Evolutionary conservation across 2,797 vertebrate species (phyloP).

Genomic region (Halcyon badia): DNA sequence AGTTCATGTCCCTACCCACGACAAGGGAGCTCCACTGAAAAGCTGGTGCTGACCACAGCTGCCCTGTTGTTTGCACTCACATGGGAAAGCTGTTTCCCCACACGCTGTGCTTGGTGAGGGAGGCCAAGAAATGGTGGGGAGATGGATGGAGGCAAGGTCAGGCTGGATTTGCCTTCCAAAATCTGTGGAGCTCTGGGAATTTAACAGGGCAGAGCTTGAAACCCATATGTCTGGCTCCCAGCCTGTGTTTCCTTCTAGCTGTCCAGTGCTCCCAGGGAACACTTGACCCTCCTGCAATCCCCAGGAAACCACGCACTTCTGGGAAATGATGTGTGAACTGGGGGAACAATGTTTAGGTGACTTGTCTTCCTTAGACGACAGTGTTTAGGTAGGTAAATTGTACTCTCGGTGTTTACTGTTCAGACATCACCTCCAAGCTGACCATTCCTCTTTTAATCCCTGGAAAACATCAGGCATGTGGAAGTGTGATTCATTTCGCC

Average conservation of each 20-base stretch:
- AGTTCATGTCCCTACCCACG: background rate
- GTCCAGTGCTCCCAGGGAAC: fast-evolving
- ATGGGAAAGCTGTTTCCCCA: background rate
- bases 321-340: background rate
- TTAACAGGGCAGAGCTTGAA: background rate
- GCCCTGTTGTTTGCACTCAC: background rate
- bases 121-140: background rate
- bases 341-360: background rate
- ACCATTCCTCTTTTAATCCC: background rate
- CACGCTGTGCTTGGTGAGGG: background rate
- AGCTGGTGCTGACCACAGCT: background rate
- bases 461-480: background rate
- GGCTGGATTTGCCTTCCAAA: background rate
- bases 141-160: background rate
- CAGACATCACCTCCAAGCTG: background rate
- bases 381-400: background rate
- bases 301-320: background rate
- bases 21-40: background rate
- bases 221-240: background rate
- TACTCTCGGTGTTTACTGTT: background rate
- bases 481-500: background rate
- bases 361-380: background rate
- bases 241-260: background rate
- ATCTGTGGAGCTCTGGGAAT: background rate
- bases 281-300: background rate